Conservation (phyloP, 1,140 invertebrate genomes). For the Rhizoglyphus robini region DNA sequence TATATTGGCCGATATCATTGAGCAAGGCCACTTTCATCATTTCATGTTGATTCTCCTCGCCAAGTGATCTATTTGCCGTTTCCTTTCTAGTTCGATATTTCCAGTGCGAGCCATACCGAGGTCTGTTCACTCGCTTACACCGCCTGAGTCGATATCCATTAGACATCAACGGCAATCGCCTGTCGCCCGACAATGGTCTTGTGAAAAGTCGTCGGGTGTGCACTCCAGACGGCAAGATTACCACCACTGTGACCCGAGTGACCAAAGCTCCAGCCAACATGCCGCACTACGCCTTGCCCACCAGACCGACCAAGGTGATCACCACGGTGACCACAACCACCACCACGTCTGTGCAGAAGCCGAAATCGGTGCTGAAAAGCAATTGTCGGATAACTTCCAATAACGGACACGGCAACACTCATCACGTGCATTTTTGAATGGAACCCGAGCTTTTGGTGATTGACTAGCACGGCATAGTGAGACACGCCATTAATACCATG, state of each 20-base stretch:
- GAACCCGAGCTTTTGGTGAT: background rate
- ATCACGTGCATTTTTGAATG: constrained; percentile 10
- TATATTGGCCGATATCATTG: too few species aligned
- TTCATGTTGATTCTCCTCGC: constrained; percentile 1
- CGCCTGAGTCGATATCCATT: constrained; percentile 25
- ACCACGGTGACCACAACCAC: constrained; percentile 19
- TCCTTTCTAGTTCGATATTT: constrained; percentile 54
- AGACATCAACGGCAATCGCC: background rate
- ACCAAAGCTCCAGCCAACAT: background rate
- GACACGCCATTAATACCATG: too few species aligned
- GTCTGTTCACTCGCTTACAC: constrained; percentile 60
- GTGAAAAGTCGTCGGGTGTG: background rate
- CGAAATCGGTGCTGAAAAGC: constrained; percentile 1
- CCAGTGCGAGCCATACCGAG: constrained; percentile 81
- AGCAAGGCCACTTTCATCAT: too few species aligned
- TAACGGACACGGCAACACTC: background rate
- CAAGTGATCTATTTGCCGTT: too few species aligned
- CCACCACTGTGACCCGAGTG: background rate
- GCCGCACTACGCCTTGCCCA: background rate
- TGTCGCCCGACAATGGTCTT: background rate
- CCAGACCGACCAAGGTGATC: background rate
- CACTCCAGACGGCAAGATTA: background rate
- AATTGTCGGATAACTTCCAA: constrained; percentile 1
- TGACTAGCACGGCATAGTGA: too few species aligned
- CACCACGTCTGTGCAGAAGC: constrained; percentile 8